Percentiles rank a stretch among this genome's conserved stretches.
Evolutionary conservation across 1,140 invertebrate genomes (phyloP).

Genomic region (Calephelis nemesis): DNA sequence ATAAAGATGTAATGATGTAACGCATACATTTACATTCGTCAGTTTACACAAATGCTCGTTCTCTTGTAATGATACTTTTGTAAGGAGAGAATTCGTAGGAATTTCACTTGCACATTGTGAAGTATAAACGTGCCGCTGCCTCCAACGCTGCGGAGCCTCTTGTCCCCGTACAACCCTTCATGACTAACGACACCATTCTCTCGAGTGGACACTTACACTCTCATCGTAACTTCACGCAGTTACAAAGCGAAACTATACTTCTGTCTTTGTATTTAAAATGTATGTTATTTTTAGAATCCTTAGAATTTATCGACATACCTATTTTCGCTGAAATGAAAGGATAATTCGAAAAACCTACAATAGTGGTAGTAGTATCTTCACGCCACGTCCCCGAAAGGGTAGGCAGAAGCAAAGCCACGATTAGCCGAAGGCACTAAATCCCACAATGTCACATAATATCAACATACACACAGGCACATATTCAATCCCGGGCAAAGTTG

Average conservation of each 20-base stretch:
- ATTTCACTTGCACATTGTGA: slow-evolving; percentile 8
- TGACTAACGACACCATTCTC: slow-evolving; percentile 5
- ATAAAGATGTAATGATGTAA: no score
- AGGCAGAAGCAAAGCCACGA: no score
- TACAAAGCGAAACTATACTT: not conserved
- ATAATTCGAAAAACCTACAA: no score
- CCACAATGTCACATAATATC: no score
- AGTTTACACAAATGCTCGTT: not conserved
- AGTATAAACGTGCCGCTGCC: slow-evolving; percentile 4
- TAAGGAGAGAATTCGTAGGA: not conserved
- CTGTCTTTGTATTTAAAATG: not conserved
- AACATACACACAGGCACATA: no score
- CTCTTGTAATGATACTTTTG: slow-evolving; percentile 1
- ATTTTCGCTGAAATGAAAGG: no score
- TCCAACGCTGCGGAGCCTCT: not conserved
- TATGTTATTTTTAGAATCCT: not conserved
- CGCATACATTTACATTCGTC: no score
- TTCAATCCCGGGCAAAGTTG: no score
- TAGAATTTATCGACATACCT: no score
- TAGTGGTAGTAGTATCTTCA: no score
- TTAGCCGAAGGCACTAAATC: no score
- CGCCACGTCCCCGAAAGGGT: no score
- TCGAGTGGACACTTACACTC: not conserved
- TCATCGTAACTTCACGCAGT: slow-evolving; percentile 6
- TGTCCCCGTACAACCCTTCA: slow-evolving; percentile 6